Evolutionary conservation across 2,113 vertebrate species (phyloP).

Genomic region (Myodes glareolus): DNA sequence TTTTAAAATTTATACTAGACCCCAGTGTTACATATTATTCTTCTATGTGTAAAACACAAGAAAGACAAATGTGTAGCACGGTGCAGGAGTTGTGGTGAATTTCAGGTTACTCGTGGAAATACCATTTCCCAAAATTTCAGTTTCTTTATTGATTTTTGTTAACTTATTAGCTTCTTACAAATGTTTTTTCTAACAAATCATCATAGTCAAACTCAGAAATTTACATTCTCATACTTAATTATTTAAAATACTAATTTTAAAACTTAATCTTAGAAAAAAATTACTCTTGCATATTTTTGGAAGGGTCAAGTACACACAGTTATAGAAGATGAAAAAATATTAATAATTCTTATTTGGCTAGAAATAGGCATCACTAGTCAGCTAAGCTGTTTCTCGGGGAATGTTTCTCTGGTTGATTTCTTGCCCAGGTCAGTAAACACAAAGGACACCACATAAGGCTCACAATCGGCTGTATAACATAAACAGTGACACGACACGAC

Average conservation of each 20-base stretch:
- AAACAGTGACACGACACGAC: neutral
- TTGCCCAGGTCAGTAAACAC: neutral
- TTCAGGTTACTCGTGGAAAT: slow-evolving; percentile 18
- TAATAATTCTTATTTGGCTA: slow-evolving; percentile 27
- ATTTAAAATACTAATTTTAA: slow-evolving; percentile 47
- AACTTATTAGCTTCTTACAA: neutral
- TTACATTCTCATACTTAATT: neutral
- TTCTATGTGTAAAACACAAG: neutral
- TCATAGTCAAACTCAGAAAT: neutral
- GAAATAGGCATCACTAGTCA: neutral
- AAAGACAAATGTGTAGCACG: neutral
- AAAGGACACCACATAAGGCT: neutral
- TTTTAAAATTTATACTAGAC: neutral
- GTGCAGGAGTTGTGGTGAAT: neutral
- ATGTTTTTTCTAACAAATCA: neutral
- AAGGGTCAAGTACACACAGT: neutral
- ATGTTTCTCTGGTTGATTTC: neutral
- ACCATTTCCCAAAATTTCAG: neutral
- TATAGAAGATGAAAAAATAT: slow-evolving; percentile 54
- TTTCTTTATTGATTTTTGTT: neutral
- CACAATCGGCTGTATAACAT: neutral
- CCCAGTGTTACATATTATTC: slow-evolving; percentile 22
- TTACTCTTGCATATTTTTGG: neutral
- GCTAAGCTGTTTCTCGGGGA: neutral
- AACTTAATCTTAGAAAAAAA: neutral